Evolutionary conservation across 2,797 vertebrate species (phyloP).

Genomic region (Hyperoplus lanceolatus): DNA sequence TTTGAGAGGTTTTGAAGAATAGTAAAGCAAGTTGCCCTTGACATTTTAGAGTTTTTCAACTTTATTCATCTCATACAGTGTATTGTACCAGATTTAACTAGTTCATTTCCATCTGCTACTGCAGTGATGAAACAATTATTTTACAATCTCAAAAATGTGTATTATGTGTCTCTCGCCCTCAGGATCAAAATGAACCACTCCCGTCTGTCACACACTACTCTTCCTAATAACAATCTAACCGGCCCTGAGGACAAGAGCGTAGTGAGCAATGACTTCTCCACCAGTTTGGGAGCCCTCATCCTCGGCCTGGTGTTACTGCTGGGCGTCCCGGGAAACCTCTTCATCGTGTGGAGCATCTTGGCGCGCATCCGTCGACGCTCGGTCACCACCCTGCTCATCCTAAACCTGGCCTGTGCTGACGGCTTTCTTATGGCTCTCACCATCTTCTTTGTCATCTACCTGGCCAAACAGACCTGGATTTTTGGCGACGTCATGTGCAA

Average conservation of each 20-base stretch:
- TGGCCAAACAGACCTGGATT: constrained; percentile 85
- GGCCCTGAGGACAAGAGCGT: neutral
- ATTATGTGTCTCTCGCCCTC: constrained; percentile 10
- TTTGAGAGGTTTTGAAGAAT: too few species aligned
- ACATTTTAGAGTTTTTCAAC: too few species aligned
- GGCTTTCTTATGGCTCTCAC: constrained; percentile 88
- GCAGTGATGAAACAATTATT: too few species aligned
- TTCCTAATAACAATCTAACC: accelerated
- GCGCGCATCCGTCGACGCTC: constrained; percentile 84
- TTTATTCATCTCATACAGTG: too few species aligned
- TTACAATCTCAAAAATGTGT: too few species aligned
- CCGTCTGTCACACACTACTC: accelerated
- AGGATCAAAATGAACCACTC: constrained; percentile 17
- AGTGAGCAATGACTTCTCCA: constrained; percentile 77
- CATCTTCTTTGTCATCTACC: constrained; percentile 89
- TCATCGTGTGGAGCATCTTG: constrained; percentile 92
- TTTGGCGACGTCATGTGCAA: constrained; percentile 88
- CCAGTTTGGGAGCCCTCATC: constrained; percentile 85
- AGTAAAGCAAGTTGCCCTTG: too few species aligned
- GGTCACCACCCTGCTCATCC: constrained; percentile 89
- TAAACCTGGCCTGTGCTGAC: constrained; percentile 91
- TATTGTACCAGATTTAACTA: too few species aligned
- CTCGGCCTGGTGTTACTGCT: constrained; percentile 88
- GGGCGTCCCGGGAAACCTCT: constrained; percentile 91
- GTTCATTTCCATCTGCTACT: too few species aligned